phyloP scores from a whole-genome alignment of 2,113 vertebrate genomes.

The Paradoxurus hermaphroditus region DNA sequence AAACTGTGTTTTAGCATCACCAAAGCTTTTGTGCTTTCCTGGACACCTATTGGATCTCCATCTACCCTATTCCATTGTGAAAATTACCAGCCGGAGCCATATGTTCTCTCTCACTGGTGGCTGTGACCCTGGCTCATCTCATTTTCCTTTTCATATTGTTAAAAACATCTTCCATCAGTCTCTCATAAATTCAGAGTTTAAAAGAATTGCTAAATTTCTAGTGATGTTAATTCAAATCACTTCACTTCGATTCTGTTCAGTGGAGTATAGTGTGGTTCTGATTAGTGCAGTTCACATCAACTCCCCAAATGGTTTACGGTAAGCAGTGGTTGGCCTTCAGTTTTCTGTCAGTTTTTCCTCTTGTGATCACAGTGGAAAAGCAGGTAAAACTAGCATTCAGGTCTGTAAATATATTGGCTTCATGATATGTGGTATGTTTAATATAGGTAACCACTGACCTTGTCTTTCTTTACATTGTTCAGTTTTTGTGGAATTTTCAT shows the following conservation, averaged over 20 bases:
- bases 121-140: not conserved
- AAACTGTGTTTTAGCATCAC: not conserved
- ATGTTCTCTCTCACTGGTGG: not conserved
- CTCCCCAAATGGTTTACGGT: not conserved
- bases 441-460: not conserved
- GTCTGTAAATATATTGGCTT: not conserved
- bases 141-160: not conserved
- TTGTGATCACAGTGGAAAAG: not conserved
- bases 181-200: not conserved
- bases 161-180: not conserved
- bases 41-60: not conserved
- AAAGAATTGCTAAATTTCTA: not conserved
- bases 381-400: not conserved
- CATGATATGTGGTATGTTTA: not conserved
- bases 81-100: not conserved
- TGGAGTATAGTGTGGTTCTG: not conserved
- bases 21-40: not conserved
- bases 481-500: conserved; percentile 1
- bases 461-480: not conserved
- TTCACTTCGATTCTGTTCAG: not conserved
- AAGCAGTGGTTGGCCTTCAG: not conserved
- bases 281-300: not conserved
- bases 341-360: not conserved
- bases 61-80: not conserved
- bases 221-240: not conserved